phyloP scores from a whole-genome alignment of 1,140 invertebrate species.

The Hypsibius dujardini region DNA sequence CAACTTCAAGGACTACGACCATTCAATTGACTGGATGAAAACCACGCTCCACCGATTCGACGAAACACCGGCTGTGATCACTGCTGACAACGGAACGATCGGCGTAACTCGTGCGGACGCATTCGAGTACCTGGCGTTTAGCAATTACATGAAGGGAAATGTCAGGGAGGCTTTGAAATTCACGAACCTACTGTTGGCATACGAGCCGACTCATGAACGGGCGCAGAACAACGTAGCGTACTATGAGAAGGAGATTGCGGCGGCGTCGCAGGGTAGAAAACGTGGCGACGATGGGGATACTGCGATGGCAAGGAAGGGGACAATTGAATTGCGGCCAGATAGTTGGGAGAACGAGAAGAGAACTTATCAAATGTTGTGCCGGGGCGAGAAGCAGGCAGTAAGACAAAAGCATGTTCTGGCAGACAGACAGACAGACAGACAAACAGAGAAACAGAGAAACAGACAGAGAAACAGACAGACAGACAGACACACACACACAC shows the following conservation, averaged over 20 bases:
- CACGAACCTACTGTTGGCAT: conserved; percentile 62
- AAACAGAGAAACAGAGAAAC: too few species aligned
- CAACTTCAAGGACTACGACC: too few species aligned
- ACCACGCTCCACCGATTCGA: too few species aligned
- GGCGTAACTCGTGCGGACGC: conserved; percentile 71
- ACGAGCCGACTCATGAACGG: conserved; percentile 29
- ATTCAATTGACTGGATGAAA: too few species aligned
- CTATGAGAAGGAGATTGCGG: conserved; percentile 46
- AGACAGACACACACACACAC: too few species aligned
- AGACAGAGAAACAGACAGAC: too few species aligned
- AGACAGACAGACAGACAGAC: too few species aligned
- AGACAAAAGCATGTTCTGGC: too few species aligned
- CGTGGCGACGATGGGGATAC: conserved; percentile 24
- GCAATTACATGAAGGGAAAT: conserved; percentile 75
- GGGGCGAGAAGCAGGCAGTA: conserved; percentile 51
- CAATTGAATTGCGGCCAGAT: neutral
- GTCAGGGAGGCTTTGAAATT: conserved; percentile 62
- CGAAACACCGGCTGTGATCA: too few species aligned
- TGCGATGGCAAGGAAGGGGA: neutral
- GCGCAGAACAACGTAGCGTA: conserved; percentile 29
- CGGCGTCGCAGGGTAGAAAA: conserved; percentile 18
- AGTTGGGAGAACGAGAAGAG: conserved; percentile 30
- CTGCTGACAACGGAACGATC: too few species aligned
- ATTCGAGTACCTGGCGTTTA: conserved; percentile 86
- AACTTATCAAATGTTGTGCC: conserved; percentile 65